phyloP scores from a whole-genome alignment of 2,113 vertebrate genomes.

The Notarius lentiginosus region DNA sequence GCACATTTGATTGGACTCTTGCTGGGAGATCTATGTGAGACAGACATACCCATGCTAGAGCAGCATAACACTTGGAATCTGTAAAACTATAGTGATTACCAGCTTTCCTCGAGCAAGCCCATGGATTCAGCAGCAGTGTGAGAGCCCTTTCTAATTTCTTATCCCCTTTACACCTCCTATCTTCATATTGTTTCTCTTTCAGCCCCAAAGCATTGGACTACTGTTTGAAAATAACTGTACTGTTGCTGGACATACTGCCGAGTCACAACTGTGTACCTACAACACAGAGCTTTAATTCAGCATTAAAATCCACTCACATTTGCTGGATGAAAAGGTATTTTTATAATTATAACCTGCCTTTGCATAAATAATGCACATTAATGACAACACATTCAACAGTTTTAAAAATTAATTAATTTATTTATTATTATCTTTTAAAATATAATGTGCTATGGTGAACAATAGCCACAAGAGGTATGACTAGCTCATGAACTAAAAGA shows the following conservation, averaged over 20 bases:
- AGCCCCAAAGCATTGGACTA: conserved; percentile 20
- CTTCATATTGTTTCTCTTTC: neutral
- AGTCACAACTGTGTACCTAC: conserved; percentile 2
- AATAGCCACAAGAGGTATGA: no score
- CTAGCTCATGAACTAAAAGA: no score
- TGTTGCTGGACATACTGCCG: neutral
- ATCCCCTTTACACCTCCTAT: neutral
- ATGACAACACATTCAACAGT: neutral
- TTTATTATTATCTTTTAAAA: no score
- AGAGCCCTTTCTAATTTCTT: conserved; percentile 10
- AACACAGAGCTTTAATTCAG: neutral
- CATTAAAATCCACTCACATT: neutral
- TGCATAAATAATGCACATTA: conserved; percentile 24
- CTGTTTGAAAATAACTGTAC: conserved; percentile 2
- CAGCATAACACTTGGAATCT: conserved; percentile 9
- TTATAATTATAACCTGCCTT: conserved; percentile 27
- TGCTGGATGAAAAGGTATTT: neutral
- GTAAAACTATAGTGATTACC: conserved; percentile 36
- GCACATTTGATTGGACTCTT: conserved; percentile 56
- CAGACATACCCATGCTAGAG: conserved; percentile 22
- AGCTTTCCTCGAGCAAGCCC: conserved; percentile 30
- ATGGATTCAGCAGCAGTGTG: conserved; percentile 6
- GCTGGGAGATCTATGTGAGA: conserved; percentile 42
- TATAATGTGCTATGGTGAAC: no score
- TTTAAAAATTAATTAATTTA: no score